Evolutionary conservation across 2,797 vertebrate genomes (phyloP), one percentile per base, ranked within the genome.

Genomic region (Streptopelia turtur): DNA sequence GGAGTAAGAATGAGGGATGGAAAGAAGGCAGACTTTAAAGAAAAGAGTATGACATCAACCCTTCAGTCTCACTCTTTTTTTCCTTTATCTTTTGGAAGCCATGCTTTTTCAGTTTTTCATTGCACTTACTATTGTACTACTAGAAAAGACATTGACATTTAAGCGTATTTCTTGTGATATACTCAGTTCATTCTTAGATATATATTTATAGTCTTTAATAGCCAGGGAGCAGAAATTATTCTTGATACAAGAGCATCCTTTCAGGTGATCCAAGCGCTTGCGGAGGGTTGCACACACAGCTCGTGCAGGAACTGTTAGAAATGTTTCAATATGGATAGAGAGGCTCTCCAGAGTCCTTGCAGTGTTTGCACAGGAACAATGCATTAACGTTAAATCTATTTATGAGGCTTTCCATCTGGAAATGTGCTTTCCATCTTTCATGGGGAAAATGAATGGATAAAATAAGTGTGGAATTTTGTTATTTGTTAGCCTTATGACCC

Each of bases 301-400:
- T 59, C n/a, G 18, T 45, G 10, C 31, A 72, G 43, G 59, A 43
- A 13, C 30, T 70, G 10, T 10, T 61, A 15, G 30, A 61, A 63
- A 66, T 1, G 1, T 7, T 50, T 63, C 53, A 27, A 0, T 27
- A 35, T 16, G 28, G 28, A 27, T 14, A 1, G 4, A 68, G 20
- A 60, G 22, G 10, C 4, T 80, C 25, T 61, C 28, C 39, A 55
- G 37, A 74, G 14, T 33, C 16, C 27, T 53, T 61, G 9, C 16
- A 35, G 23, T 23, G 6, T 37, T 63, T 47, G 15, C 1, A 1
- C 5, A 21, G 56, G n/a, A 79, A 3, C 5, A 55, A 8, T 17
- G 28, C 13, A 33, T 56, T 61, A 41, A 56, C 0, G 0, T 43
- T 80, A 75, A 52, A 63, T 33, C 33, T 33, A 0, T 5, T 5